Evolutionary conservation across 2,113 vertebrate genomes (phyloP), one percentile per base, ranked within the genome.

Genomic region (Cyanoliseus patagonus): DNA sequence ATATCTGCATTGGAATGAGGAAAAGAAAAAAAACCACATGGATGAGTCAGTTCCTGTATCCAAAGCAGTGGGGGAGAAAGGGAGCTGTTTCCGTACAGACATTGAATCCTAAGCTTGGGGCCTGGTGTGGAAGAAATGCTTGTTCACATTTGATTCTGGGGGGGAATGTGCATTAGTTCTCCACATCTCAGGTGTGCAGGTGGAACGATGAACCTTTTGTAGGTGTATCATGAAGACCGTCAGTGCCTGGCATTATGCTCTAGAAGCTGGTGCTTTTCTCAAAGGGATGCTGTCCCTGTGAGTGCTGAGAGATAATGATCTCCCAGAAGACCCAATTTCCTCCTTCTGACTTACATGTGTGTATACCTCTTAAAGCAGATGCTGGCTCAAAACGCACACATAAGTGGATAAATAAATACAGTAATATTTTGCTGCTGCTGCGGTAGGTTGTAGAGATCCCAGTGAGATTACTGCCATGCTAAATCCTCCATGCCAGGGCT

Each of bases 41-140:
- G 41, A 93, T 95, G 94, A 95, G 83, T 96, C 95, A 93, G 88
- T 93, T 93, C 73, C 79, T 90, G 80, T 86, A 88, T 79, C 73
- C 72, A 61, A 39, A 92, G 86, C 73, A 59, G 59, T 9, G 22
- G 46, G 77, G 92, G 83, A 93, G 92, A 91, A 91, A 72, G 37
- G 80, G 80, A 88, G 73, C 88, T 69, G 62, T 53, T 84, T 47
- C 33, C 52, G 13, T 13, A 2, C 30, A 33, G 85, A 9, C 1
- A 1, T 4, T 25, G 59, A 69, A 53, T 70, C 19, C 23, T 3
- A 17, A 33, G 5, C 55, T 73, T 57, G 78, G 78, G 79, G 81
- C 35, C 27, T 46, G 74, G 13, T 9, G 55, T 47, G 61, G 61
- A 75, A 70, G 84, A 81, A 67, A 69, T 52, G 49, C 79, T 92